A percentile compares a stretch with the other conserved stretches of the same genome.
These are phyloP conservation scores for Scalopus aquaticus DNA, from an alignment of 2,113 vertebrate genomes.

Conservation along the genomic window DNA sequence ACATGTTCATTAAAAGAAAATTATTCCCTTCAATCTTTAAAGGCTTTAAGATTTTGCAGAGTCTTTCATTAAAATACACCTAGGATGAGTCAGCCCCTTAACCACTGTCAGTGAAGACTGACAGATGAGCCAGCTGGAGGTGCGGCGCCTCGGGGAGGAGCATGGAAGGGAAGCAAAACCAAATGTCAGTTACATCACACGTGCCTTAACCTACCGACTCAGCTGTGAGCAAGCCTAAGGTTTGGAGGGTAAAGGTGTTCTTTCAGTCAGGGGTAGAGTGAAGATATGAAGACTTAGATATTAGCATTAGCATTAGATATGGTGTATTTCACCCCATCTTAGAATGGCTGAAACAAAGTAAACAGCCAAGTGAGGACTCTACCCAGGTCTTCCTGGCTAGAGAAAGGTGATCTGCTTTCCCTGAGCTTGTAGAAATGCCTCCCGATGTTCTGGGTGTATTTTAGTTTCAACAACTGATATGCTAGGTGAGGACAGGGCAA, in stretches of 20 bases:
- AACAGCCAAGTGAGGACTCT: background rate
- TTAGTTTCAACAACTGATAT: background rate
- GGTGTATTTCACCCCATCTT: background rate
- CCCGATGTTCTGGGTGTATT: background rate
- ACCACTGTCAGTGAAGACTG: constrained; percentile 3
- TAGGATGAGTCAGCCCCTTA: constrained; percentile 45
- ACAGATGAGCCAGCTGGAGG: background rate
- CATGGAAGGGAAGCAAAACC: background rate
- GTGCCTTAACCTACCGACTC: background rate
- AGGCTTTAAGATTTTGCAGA: constrained; percentile 48
- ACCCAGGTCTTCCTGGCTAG: background rate
- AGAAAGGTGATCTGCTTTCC: background rate
- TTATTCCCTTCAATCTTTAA: constrained; percentile 54
- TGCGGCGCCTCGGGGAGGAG: no score
- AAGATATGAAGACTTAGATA: background rate
- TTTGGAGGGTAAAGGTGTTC: background rate
- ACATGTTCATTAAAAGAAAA: constrained; percentile 61
- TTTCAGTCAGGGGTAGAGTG: background rate
- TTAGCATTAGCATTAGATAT: background rate
- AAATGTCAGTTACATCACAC: background rate
- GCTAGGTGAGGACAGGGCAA: background rate
- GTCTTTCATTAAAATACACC: constrained; percentile 58
- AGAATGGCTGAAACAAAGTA: background rate
- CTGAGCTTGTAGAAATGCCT: background rate
- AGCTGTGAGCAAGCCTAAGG: background rate